Conservation (phyloP, 2,888 invertebrate species). For the Trissoscelio sp. region DNA sequence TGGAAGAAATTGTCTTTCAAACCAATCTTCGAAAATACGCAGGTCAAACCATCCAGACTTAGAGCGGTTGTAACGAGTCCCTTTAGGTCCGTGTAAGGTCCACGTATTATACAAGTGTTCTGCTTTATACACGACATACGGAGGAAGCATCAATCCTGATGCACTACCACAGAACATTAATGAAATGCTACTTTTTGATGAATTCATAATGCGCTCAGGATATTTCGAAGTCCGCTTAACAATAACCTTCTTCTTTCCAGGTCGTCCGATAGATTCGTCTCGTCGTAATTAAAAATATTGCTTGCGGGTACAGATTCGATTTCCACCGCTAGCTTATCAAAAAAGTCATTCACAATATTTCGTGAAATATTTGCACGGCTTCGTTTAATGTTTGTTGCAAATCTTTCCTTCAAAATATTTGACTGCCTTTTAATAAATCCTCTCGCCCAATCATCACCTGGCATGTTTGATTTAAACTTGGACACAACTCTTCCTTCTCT, state of each 20-base stretch:
- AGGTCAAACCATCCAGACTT: conserved; percentile 31
- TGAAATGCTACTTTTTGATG: conserved; percentile 21
- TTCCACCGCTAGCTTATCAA: conserved; percentile 5
- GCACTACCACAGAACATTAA: conserved; percentile 36
- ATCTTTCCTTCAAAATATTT: conserved; percentile 14
- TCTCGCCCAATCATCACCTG: conserved; percentile 45
- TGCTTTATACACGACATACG: conserved; percentile 34
- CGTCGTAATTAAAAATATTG: conserved; percentile 46
- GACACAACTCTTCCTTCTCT: neutral
- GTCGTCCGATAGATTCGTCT: conserved; percentile 40
- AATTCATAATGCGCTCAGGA: conserved; percentile 31
- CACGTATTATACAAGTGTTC: conserved; percentile 14
- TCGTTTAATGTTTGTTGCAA: conserved; percentile 34
- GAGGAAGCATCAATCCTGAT: conserved; percentile 7
- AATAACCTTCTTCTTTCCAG: conserved; percentile 26
- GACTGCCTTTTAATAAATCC: conserved; percentile 33
- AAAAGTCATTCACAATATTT: conserved; percentile 20
- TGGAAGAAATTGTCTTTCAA: conserved; percentile 10
- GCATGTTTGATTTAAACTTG: conserved; percentile 42
- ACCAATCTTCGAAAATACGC: conserved; percentile 18
- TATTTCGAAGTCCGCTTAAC: conserved; percentile 18
- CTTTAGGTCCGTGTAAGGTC: conserved; percentile 7
- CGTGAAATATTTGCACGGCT: conserved; percentile 12
- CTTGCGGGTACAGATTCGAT: conserved; percentile 9
- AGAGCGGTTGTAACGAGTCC: conserved; percentile 9